phyloP scores from a whole-genome alignment of 2,888 invertebrate genomes.

The Phyllotreta cruciferae region DNA sequence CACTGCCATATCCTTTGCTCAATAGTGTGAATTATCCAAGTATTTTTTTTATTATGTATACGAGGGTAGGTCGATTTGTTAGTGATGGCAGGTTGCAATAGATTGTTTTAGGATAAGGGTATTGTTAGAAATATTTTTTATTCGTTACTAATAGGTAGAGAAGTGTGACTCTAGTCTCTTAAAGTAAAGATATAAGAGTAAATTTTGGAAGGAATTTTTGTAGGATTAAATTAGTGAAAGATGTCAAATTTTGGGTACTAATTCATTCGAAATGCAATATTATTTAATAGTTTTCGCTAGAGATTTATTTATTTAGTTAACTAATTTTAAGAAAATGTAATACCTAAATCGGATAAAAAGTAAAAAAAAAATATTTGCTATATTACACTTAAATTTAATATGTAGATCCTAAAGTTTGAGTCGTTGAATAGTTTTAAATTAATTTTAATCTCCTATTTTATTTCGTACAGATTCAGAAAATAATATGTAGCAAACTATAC shows the following conservation, averaged over 20 bases:
- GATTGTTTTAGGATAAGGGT: background rate
- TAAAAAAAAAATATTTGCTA: no score
- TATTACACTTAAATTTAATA: no score
- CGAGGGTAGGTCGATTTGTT: background rate
- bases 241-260: no score
- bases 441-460: no score
- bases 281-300: background rate
- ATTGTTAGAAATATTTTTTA: background rate
- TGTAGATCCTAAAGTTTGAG: no score
- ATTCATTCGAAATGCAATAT: background rate
- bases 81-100: slow-evolving; percentile 12
- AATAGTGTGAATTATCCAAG: slow-evolving; percentile 12
- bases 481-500: no score
- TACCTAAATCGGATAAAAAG: no score
- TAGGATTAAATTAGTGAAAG: background rate
- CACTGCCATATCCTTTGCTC: slow-evolving; percentile 33
- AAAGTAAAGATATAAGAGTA: background rate
- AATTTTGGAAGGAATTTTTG: background rate
- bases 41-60: background rate
- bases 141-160: background rate
- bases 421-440: no score
- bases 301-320: no score
- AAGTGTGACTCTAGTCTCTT: slow-evolving; percentile 21
- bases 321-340: no score
- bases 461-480: no score